Evolutionary conservation across 2,797 vertebrate genomes (phyloP).

Genomic region (Bufotes viridis): DNA sequence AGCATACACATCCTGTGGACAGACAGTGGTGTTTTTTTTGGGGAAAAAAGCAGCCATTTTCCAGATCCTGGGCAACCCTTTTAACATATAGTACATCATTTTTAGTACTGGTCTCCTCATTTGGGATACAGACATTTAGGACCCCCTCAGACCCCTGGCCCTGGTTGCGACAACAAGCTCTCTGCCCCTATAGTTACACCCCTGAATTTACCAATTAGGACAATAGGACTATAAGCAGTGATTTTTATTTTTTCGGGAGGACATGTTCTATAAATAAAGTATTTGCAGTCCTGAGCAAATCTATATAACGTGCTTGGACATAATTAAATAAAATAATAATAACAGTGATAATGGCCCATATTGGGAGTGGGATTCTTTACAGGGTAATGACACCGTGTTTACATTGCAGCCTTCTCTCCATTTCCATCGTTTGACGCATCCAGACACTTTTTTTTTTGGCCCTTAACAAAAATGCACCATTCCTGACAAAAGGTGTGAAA

Average conservation of each 20-base stretch:
- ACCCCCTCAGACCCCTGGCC: neutral
- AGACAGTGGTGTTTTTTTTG: too few species aligned
- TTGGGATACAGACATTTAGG: neutral
- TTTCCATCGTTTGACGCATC: conserved; percentile 37
- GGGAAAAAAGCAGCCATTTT: too few species aligned
- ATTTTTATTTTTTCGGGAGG: neutral
- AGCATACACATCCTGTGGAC: too few species aligned
- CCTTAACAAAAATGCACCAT: conserved; percentile 50
- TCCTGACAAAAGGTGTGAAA: conserved; percentile 54
- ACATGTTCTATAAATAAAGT: neutral
- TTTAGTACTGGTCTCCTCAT: neutral
- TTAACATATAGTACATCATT: too few species aligned
- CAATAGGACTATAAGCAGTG: neutral
- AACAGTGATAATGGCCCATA: too few species aligned
- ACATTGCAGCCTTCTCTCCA: conserved; percentile 21
- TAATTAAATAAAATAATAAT: neutral
- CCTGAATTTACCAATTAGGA: neutral
- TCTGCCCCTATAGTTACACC: too few species aligned
- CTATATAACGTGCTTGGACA: neutral
- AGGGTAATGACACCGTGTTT: conserved; percentile 31
- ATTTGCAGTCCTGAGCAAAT: neutral
- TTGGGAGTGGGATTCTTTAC: neutral
- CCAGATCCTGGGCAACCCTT: too few species aligned
- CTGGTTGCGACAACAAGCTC: too few species aligned
- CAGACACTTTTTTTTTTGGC: conserved; percentile 36